Conservation (phyloP, 1,140 invertebrate species). For the Zaprionus ornatus region DNA sequence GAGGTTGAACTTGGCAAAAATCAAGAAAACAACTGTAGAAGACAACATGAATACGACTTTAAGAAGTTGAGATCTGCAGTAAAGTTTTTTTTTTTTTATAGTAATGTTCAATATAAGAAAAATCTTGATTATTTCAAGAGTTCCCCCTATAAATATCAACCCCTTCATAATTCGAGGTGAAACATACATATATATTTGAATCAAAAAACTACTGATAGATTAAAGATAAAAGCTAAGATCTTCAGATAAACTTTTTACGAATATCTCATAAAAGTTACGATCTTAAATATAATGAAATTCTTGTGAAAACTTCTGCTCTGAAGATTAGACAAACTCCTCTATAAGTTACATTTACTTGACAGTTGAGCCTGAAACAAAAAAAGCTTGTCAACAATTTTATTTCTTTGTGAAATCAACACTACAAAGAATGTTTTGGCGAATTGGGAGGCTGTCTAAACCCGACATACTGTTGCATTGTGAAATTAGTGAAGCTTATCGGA, state of each 20-base stretch:
- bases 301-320: neutral
- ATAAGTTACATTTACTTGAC: neutral
- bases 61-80: too few species aligned
- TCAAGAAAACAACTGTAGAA: neutral
- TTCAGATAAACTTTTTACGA: too few species aligned
- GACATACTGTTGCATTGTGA: conserved; percentile 22
- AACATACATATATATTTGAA: too few species aligned
- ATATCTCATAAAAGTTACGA: neutral
- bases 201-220: too few species aligned
- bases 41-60: too few species aligned
- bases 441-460: neutral
- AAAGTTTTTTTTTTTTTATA: too few species aligned
- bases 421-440: neutral
- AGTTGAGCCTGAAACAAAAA: neutral
- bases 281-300: neutral
- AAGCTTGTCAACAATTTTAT: neutral
- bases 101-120: too few species aligned
- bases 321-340: neutral
- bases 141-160: too few species aligned
- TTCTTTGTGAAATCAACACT: too few species aligned
- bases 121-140: too few species aligned
- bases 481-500: conserved; percentile 58
- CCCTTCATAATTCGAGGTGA: too few species aligned
- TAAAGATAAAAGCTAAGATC: too few species aligned
- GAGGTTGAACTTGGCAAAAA: neutral